A percentile compares a stretch with the other conserved stretches of the same genome.
phyloP scores from a whole-genome alignment of 2,888 invertebrate genomes.

The Dicranocentrus wangi region DNA sequence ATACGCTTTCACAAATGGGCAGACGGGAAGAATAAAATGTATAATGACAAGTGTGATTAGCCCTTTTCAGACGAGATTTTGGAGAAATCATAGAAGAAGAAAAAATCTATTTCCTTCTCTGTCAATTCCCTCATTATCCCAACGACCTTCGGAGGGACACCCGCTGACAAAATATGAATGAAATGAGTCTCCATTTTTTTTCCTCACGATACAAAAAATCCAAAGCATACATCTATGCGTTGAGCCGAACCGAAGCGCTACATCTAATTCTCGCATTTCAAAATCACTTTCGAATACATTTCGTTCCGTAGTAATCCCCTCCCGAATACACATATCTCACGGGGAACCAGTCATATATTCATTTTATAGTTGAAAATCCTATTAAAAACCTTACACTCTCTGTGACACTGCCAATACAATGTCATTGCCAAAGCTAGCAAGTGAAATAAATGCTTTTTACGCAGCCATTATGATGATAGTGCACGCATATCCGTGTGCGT shows the following conservation, averaged over 20 bases:
- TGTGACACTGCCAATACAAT: neutral
- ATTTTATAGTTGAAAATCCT: slow-evolving; percentile 42
- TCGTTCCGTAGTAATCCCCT: slow-evolving; percentile 35
- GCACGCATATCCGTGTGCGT: slow-evolving; percentile 16
- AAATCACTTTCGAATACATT: slow-evolving; percentile 43
- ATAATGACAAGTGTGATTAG: slow-evolving; percentile 66
- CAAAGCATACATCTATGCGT: no score
- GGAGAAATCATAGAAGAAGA: slow-evolving; percentile 18
- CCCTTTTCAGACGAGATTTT: slow-evolving; percentile 48
- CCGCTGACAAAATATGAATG: slow-evolving; percentile 54
- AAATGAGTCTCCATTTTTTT: no score
- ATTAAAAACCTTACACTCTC: slow-evolving; percentile 28
- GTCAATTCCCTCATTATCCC: slow-evolving; percentile 16
- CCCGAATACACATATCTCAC: slow-evolving; percentile 18
- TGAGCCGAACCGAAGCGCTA: neutral
- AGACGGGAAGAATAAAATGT: slow-evolving; percentile 45
- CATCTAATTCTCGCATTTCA: slow-evolving; percentile 57
- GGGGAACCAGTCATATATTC: no score
- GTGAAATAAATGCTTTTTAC: slow-evolving; percentile 64
- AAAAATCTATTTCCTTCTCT: slow-evolving; percentile 57
- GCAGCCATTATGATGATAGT: slow-evolving; percentile 50
- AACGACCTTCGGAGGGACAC: slow-evolving; percentile 56
- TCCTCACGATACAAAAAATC: no score
- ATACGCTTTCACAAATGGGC: slow-evolving; percentile 52
- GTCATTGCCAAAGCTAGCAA: slow-evolving; percentile 46